Conservation (phyloP, 2,113 vertebrate genomes). For the Delphinapterus leucas region DNA sequence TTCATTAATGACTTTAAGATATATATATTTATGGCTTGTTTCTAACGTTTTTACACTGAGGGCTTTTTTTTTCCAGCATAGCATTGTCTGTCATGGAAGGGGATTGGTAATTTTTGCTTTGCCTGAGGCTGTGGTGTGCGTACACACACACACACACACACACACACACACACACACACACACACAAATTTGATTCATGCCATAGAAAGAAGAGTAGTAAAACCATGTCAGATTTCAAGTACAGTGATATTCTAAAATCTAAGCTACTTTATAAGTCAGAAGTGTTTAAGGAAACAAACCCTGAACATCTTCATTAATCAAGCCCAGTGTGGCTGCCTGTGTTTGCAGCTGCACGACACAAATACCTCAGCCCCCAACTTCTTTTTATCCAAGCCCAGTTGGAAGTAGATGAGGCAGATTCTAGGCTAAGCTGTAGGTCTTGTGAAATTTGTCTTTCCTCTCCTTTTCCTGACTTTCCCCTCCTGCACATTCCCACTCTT, state of each 20-base stretch:
- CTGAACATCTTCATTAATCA: constrained; percentile 41
- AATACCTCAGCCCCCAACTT: constrained; percentile 29
- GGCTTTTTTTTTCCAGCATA: background rate
- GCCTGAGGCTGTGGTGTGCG: background rate
- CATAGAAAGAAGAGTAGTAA: background rate
- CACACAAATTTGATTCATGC: background rate
- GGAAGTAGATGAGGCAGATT: constrained; percentile 44
- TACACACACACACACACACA: too few relatives aligned
- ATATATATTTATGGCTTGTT: background rate
- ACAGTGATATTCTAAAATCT: background rate
- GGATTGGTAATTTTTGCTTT: background rate
- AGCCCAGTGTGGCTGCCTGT: background rate
- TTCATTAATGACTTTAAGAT: background rate
- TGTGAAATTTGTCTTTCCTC: constrained; percentile 6
- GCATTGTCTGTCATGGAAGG: background rate
- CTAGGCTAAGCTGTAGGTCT: background rate
- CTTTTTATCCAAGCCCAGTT: constrained; percentile 37
- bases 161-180: background rate
- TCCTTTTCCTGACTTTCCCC: background rate
- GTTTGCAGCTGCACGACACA: constrained; percentile 22
- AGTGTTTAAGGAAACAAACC: constrained; percentile 49
- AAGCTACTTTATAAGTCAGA: background rate
- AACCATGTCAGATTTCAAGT: constrained; percentile 27
- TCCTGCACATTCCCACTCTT: background rate
- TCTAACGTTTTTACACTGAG: background rate